These are phyloP conservation scores for Buathra laborator DNA, from an alignment of 2,888 invertebrate genomes.

Conservation along the genomic window DNA sequence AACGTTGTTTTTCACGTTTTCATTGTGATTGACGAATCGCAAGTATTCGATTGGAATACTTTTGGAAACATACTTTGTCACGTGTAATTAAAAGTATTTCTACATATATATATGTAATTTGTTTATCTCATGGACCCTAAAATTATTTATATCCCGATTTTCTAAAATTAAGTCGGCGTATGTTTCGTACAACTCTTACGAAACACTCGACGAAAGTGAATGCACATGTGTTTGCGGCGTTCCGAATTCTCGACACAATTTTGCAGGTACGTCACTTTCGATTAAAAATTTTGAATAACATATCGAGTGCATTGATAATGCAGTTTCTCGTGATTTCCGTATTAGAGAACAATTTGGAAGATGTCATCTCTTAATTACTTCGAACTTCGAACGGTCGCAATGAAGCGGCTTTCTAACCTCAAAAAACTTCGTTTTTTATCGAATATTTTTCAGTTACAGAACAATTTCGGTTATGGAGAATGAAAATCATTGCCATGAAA, in stretches of 20 bases:
- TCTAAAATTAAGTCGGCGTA: neutral
- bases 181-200: conserved; percentile 1
- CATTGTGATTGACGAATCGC: neutral
- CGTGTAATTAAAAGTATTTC: neutral
- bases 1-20: neutral
- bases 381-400: neutral
- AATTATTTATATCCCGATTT: conserved; percentile 18
- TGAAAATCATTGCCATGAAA: conserved; percentile 31
- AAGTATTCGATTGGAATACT: neutral
- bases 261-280: neutral
- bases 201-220: conserved; percentile 4
- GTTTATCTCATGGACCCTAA: neutral
- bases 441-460: conserved; percentile 26
- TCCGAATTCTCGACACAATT: neutral
- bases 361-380: conserved; percentile 4
- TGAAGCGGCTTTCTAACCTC: conserved; percentile 45
- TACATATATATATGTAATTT: no score
- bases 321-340: neutral
- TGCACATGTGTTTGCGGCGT: neutral
- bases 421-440: conserved; percentile 16
- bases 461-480: conserved; percentile 69
- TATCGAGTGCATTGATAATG: no score
- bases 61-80: neutral
- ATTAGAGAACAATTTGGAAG: neutral
- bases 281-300: neutral